Base-by-base conservation (phyloP, 2,888 invertebrate genomes). In the Stegophylla sp. region DNA sequence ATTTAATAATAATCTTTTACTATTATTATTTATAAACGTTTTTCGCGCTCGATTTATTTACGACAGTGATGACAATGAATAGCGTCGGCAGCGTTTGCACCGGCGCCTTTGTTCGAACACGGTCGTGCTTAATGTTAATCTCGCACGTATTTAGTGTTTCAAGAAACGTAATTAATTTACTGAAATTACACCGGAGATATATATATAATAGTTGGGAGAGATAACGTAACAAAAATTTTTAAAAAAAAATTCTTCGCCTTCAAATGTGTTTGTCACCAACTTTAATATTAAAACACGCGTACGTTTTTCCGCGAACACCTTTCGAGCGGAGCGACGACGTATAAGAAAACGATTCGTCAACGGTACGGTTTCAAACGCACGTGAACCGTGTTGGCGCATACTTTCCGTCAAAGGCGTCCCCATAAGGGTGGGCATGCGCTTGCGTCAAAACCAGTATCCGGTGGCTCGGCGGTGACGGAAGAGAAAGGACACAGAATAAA, bases 371-470 rank as follows among this genome's bases (percentile, higher is more conserved):
- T 66, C 64, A 41, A 66, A 53, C 26, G n/a, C 43, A n/a, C 17
- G 26, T 23, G 5, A 10, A 15, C 17, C 4, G 26, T 66, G 66
- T 76, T 66, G 5, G 41, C 20, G 56, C 66, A 76, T 76, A 67
- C 66, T 67, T 67, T 26, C n/a, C 56, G 45, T 76, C 76, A 76
- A 76, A 76, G 76, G 53, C 66, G 64, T 66, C 41, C 53, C 64
- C 2, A 28, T 13, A 5, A 28, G 13, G n/a, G n/a, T n/a, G n/a
- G n/a, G 26, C 56, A 7, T 4, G 2, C 53, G 53, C n/a, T n/a
- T n/a, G n/a, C 9, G 53, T n/a, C n/a, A 5, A 3, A 17, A 10
- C 17, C n/a, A 34, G n/a, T n/a, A n/a, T n/a, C n/a, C 5, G 64
- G 10, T 3, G 63, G 41, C 10, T 41, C n/a, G 5, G 61, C 45